phyloP scores from a whole-genome alignment of 2,797 vertebrate species.

The Artibeus lituratus region DNA sequence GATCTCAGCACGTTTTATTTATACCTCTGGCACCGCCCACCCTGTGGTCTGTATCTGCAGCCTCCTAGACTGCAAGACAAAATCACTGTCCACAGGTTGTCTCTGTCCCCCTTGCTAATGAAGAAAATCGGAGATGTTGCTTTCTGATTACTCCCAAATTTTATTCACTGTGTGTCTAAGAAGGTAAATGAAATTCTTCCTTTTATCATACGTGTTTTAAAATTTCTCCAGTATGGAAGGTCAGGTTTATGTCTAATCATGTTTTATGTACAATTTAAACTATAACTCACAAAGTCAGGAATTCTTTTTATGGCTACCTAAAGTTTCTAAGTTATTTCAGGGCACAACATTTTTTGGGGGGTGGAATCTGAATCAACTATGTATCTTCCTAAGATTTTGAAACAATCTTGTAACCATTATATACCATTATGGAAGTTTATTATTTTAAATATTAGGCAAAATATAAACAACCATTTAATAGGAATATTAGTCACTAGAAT shows the following conservation, averaged over 20 bases:
- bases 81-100: not conserved
- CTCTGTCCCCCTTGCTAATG: not conserved
- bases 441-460: slow-evolving; percentile 2
- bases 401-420: slow-evolving; percentile 1
- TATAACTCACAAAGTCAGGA: not conserved
- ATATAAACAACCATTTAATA: slow-evolving; percentile 12
- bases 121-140: not conserved
- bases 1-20: not conserved
- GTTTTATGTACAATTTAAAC: not conserved
- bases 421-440: not conserved
- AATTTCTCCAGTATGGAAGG: not conserved
- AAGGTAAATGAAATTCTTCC: not conserved
- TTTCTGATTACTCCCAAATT: not conserved
- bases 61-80: not conserved
- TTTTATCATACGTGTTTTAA: not conserved
- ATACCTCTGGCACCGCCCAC: too few species aligned
- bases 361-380: not conserved
- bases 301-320: not conserved
- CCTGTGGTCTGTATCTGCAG: not conserved
- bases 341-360: not conserved
- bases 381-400: not conserved
- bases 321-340: not conserved
- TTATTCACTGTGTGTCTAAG: not conserved
- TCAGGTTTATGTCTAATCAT: not conserved
- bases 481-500: not conserved